Evolutionary conservation across 2,888 invertebrate genomes (phyloP).

Genomic region (Acheta domesticus): DNA sequence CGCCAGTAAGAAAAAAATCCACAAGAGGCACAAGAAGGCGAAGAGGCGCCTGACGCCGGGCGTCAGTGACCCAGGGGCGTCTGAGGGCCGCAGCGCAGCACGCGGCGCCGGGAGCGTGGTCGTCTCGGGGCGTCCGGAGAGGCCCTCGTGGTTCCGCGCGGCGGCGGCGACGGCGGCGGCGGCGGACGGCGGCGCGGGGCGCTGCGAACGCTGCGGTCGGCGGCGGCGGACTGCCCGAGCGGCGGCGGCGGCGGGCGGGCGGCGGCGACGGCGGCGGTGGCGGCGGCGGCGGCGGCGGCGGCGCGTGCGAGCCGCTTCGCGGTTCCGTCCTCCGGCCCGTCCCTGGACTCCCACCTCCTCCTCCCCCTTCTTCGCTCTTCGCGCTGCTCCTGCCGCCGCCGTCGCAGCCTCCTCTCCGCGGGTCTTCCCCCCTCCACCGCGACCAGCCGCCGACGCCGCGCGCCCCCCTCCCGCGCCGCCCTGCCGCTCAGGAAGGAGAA

Average conservation of each 20-base stretch:
- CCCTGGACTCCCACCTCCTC: neutral
- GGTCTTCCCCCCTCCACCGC: neutral
- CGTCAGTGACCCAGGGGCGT: neutral
- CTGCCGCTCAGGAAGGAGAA: neutral
- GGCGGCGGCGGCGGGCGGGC: neutral
- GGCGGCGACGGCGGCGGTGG: neutral
- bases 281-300: neutral
- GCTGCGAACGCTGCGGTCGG: neutral
- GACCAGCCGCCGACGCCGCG: neutral
- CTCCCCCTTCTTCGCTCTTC: constrained; percentile 3
- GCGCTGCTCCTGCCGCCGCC: too few relatives aligned
- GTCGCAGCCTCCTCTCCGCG: neutral
- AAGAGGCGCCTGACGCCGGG: neutral
- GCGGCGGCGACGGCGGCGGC: neutral
- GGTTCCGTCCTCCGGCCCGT: constrained; percentile 18
- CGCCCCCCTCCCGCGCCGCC: neutral
- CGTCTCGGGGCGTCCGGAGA: neutral
- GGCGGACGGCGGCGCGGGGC: neutral
- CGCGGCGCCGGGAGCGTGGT: neutral
- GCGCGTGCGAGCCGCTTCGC: constrained; percentile 1
- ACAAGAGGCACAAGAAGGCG: neutral
- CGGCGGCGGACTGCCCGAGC: neutral
- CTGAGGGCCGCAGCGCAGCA: neutral
- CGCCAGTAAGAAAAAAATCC: neutral
- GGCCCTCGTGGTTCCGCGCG: neutral